Base-by-base conservation (phyloP, 2,888 invertebrate species). In the Aphrophora alni region DNA sequence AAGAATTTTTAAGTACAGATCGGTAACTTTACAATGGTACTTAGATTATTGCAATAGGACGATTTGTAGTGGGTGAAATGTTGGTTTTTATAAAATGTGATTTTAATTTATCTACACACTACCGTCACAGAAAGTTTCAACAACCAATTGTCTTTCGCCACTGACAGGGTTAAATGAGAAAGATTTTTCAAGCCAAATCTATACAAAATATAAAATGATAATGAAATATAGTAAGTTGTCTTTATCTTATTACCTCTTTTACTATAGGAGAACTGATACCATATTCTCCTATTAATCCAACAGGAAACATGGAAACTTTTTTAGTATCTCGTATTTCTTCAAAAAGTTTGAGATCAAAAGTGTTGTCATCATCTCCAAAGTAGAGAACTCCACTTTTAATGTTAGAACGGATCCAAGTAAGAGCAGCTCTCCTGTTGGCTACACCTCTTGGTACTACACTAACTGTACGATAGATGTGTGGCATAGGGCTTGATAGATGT, bases 301-400 rank as follows among this genome's bases (percentile, higher is more conserved):
- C 96, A 0, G 96, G 96, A 91, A 95, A 96, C 91, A 96, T 94
- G 3, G 95, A 94, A 12, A 95, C 94, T 85, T 90, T 92, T 86
- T 92, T 91, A 10, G 95, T 95, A 84, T 90, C 90, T 75, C 95
- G 91, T 88, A 94, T 94, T 91, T 95, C 93, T 83, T 92, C 90
- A 87, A 95, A 95, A 82, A 95, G 90, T 85, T 91, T 90, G 85
- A 93, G 90, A 87, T 95, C 94, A 87, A 95, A 95, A 17, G 93
- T 93, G 88, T 95, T 95, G 88, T 95, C 95, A 88, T 95, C 95
- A 88, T 95, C 95, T 69, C 94, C 95, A 87, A 95, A 95, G 88
- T 95, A 95, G 84, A 95, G 90, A 69, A 94, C 93, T 12, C 83
- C 83, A 71, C 88, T 89, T 69, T 89, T 91, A 70, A 92, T 93